A percentile compares a stretch with the other conserved stretches of the same genome.
Conservation (phyloP, 2,888 invertebrate species). For the Brachylomia viminalis region DNA sequence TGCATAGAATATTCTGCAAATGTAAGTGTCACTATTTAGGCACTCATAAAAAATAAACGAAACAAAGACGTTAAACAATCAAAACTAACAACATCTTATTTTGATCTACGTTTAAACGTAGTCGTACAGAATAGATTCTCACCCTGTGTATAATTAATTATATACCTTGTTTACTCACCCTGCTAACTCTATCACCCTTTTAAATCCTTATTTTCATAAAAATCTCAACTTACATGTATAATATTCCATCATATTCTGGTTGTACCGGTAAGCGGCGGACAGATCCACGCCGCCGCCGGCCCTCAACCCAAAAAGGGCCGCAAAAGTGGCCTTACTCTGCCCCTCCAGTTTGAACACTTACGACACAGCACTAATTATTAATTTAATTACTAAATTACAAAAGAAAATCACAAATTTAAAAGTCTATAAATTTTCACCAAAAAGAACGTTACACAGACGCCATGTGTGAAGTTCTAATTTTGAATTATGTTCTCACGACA, state of each 20-base stretch:
- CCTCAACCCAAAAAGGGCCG: slow-evolving; percentile 92
- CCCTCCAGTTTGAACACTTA: slow-evolving; percentile 91
- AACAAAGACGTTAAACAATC: no score
- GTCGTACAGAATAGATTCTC: no score
- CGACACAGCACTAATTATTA: slow-evolving; percentile 73
- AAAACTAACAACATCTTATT: not conserved
- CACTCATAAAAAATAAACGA: no score
- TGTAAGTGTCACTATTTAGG: no score
- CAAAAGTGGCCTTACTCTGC: slow-evolving; percentile 92
- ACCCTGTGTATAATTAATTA: no score
- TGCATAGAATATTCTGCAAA: no score
- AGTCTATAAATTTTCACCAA: slow-evolving; percentile 57
- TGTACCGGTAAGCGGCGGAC: slow-evolving; percentile 98
- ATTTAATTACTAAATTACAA: slow-evolving; percentile 66
- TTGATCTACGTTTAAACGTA: not conserved
- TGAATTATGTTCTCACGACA: slow-evolving; percentile 42
- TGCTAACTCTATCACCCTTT: no score
- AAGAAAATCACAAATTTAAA: slow-evolving; percentile 60
- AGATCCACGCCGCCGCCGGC: slow-evolving; percentile 95
- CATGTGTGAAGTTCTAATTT: slow-evolving; percentile 68
- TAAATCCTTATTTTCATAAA: not conserved
- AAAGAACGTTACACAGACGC: slow-evolving; percentile 60
- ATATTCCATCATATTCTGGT: slow-evolving; percentile 99
- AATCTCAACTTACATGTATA: slow-evolving; percentile 95
- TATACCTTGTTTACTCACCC: no score